These are phyloP conservation scores for Euzophera pinguis DNA, from an alignment of 2,888 invertebrate species.

Conservation along the genomic window DNA sequence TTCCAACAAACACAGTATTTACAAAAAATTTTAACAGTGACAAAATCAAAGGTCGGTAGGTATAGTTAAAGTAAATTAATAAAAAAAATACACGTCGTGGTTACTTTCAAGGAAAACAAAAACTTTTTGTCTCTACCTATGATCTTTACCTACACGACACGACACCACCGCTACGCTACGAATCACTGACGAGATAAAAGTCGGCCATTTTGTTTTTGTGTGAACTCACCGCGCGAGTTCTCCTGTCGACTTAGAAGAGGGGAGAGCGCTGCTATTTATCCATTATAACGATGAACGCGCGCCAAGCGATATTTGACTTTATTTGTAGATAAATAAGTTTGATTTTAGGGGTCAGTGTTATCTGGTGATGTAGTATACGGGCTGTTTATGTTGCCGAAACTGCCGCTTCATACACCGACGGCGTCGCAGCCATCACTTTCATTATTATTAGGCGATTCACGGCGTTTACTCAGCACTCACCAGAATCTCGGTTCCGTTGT, in stretches of 20 bases:
- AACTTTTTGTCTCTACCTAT: too few species aligned
- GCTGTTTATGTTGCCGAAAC: constrained; percentile 80
- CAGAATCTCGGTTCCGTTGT: constrained; percentile 67
- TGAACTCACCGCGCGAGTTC: constrained; percentile 60
- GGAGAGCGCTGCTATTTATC: constrained; percentile 46
- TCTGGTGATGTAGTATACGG: constrained; percentile 61
- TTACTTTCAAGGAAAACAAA: too few species aligned
- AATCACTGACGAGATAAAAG: constrained; percentile 36
- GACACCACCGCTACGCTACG: background rate
- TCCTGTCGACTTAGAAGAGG: constrained; percentile 51
- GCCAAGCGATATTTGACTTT: constrained; percentile 33
- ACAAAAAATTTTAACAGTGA: too few species aligned
- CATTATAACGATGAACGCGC: constrained; percentile 33
- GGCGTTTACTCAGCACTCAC: constrained; percentile 71
- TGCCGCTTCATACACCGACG: constrained; percentile 78
- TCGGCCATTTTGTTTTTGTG: constrained; percentile 73
- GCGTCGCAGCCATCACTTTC: constrained; percentile 77
- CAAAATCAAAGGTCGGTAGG: too few species aligned
- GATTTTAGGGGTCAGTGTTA: constrained; percentile 26
- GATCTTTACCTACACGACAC: constrained; percentile 1
- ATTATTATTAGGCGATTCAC: constrained; percentile 81
- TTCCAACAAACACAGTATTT: too few species aligned
- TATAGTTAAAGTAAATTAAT: too few species aligned
- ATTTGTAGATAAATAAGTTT: constrained; percentile 25
- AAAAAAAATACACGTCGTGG: too few species aligned